Evolutionary conservation across 2,797 vertebrate genomes (phyloP).

Genomic region (Aphelocoma californica): DNA sequence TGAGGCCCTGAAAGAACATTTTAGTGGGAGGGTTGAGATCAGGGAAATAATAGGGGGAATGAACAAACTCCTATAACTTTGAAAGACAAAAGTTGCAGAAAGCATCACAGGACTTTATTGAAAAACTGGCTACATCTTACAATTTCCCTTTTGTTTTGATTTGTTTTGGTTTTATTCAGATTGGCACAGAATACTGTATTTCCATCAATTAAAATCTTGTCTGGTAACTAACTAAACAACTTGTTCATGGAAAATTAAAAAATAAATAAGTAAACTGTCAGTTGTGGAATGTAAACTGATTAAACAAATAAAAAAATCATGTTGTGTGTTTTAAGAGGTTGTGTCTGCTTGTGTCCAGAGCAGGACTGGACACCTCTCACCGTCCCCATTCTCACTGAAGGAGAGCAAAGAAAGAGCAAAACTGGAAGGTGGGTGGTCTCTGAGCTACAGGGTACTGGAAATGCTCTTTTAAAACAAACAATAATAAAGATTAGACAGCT

Average conservation of each 20-base stretch:
- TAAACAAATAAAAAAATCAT: slow-evolving; percentile 82
- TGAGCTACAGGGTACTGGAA: not conserved
- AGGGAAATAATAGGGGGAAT: slow-evolving; percentile 51
- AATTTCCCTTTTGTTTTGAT: slow-evolving; percentile 42
- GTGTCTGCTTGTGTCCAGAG: slow-evolving; percentile 49
- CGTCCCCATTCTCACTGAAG: not conserved
- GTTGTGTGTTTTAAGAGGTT: slow-evolving; percentile 79
- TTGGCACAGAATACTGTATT: slow-evolving; percentile 74
- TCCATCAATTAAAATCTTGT: slow-evolving; percentile 75
- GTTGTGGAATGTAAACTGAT: slow-evolving; percentile 85
- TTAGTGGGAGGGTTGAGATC: slow-evolving; percentile 34
- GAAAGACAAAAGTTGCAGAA: slow-evolving; percentile 51
- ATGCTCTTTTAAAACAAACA: not conserved
- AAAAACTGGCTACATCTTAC: slow-evolving; percentile 68
- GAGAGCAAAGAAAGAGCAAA: not conserved
- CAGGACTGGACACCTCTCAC: not conserved
- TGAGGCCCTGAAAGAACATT: slow-evolving; percentile 33
- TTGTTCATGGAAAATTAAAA: slow-evolving; percentile 78
- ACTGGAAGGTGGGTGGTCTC: not conserved
- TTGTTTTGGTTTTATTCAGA: slow-evolving; percentile 62
- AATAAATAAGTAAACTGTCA: slow-evolving; percentile 80
- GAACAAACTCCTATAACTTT: slow-evolving; percentile 46
- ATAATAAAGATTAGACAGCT: not conserved
- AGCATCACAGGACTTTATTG: slow-evolving; percentile 53
- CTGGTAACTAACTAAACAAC: slow-evolving; percentile 80